Base-by-base conservation (phyloP, 2,797 vertebrate genomes). In the Sebastes oblongus region DNA sequence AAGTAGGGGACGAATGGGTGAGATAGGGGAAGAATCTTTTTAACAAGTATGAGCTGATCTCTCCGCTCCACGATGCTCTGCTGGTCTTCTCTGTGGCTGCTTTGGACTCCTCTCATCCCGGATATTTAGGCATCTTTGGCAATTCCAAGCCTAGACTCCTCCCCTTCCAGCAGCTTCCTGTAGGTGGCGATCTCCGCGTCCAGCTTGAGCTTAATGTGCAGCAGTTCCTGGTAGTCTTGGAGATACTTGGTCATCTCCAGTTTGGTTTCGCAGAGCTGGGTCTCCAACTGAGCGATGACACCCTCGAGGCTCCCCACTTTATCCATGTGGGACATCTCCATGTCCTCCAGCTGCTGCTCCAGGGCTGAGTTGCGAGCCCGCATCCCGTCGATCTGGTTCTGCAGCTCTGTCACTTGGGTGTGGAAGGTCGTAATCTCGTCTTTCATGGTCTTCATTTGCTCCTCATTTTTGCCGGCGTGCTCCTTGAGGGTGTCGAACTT, bases 131-230 rank as follows among this genome's bases (percentile, higher is more conserved):
- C 75, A 20, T 88, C 89, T 81, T 94, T 94, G 29, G 82, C 13
- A 69, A 97, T 95, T 25, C 96, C 96, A 22, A 97, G 94, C 90
- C 96, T 93, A 34, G 87, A 65, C 84, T 97, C 96, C 80, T 97
- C 96, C 20, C 94, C 96, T 85, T 97, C 96, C 89, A 96, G 94
- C 30, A 96, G 95, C 91, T 95, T 96, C 89, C 96, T 95, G 93
- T 97, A 97, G 79, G 96, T 96, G 66, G 96, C 95, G 10, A 97
- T 96, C 94, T 97, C 96, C 0, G 93, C 94, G 34, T 96, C 95
- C 85, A 96, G 82, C 89, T 93, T 96, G 66, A 97, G 92, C 77
- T 97, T 96, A 86, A 93, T 93, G 85, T 96, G 95, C 61, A 96
- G 55, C 72, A 95, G 91, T 80, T 94, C 96, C 84, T 91, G 89